These are phyloP conservation scores for Trimorus sp. DNA, from an alignment of 2,888 invertebrate species.

Conservation along the genomic window DNA sequence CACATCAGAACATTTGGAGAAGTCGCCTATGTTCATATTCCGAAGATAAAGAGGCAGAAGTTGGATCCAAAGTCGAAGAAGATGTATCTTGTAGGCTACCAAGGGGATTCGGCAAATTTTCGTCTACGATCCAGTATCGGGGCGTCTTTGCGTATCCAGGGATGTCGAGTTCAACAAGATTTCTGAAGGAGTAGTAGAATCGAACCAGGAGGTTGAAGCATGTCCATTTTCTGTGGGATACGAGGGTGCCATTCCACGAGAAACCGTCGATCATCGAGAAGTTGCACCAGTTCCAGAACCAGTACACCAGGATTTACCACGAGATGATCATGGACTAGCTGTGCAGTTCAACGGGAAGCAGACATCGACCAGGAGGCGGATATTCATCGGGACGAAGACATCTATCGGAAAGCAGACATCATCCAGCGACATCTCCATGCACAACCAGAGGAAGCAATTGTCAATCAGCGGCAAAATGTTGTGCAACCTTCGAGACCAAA, in stretches of 20 bases:
- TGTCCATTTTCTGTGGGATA: too few relatives aligned
- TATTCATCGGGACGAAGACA: background rate
- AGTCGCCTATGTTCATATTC: slow-evolving; percentile 6
- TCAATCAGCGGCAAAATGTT: too few relatives aligned
- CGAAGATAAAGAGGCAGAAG: slow-evolving; percentile 5
- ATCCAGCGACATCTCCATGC: background rate
- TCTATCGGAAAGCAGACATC: background rate
- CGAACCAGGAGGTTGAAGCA: too few relatives aligned
- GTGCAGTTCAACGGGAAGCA: too few relatives aligned
- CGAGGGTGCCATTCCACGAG: too few relatives aligned
- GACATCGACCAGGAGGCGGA: too few relatives aligned
- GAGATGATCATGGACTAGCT: too few relatives aligned
- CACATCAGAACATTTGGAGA: slow-evolving; percentile 10
- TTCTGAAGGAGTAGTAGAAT: too few relatives aligned
- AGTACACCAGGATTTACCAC: too few relatives aligned
- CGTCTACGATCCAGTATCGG: background rate
- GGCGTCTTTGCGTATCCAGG: background rate
- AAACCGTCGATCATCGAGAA: too few relatives aligned
- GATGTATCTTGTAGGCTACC: slow-evolving; percentile 15
- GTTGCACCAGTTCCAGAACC: too few relatives aligned
- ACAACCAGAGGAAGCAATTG: background rate
- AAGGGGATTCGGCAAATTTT: slow-evolving; percentile 13
- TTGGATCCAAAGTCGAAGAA: slow-evolving; percentile 8
- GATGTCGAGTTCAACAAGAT: slow-evolving; percentile 22
- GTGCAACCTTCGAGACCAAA: background rate